These are phyloP conservation scores for Eleutherodactylus coqui DNA, from an alignment of 2,797 vertebrate genomes.

Conservation along the genomic window DNA sequence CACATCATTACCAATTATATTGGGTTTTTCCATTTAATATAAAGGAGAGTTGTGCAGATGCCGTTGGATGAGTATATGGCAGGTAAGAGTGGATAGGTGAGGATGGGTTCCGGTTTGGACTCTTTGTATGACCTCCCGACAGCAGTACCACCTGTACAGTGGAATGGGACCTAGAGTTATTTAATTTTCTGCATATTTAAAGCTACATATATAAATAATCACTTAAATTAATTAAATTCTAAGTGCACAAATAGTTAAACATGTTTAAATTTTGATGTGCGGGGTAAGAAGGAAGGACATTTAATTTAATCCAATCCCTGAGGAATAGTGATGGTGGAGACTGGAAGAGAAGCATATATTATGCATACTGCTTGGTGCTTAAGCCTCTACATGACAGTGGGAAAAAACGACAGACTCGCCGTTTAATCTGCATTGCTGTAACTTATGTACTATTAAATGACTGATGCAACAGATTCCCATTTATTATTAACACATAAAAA, in stretches of 20 bases:
- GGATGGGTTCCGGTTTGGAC: not conserved
- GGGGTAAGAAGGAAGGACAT: constrained; percentile 3
- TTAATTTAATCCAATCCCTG: constrained; percentile 10
- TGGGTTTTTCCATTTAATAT: not conserved
- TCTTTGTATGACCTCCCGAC: not conserved
- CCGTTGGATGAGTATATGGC: not conserved
- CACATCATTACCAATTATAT: no score
- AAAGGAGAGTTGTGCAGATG: not conserved
- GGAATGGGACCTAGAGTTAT: not conserved
- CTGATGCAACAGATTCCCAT: constrained; percentile 62
- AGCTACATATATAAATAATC: not conserved
- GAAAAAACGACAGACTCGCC: not conserved
- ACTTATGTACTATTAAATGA: constrained; percentile 61
- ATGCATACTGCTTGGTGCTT: constrained; percentile 33
- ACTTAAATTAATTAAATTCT: not conserved
- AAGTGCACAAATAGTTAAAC: constrained; percentile 29
- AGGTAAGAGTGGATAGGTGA: not conserved
- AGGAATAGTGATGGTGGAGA: not conserved
- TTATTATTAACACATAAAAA: constrained; percentile 61
- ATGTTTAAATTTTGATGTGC: constrained; percentile 29
- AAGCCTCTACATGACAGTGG: constrained; percentile 58
- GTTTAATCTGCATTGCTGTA: constrained; percentile 55
- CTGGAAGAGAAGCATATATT: constrained; percentile 10
- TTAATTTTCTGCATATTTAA: not conserved
- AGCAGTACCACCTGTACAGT: not conserved